Conservation (phyloP, 1,140 invertebrate genomes). For the Fopius arisanus region DNA sequence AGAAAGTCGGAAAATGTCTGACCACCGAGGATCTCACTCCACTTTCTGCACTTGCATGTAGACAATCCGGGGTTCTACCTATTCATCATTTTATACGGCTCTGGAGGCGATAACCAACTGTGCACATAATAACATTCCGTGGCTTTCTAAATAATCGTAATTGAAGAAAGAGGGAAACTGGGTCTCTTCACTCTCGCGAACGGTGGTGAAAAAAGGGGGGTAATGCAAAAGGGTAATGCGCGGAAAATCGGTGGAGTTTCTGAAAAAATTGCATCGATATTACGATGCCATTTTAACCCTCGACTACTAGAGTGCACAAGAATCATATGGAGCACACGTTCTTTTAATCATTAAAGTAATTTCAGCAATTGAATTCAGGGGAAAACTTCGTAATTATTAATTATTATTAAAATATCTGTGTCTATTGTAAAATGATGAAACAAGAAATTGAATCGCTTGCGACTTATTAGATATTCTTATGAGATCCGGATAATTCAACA, state of each 20-base stretch:
- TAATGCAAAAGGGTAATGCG: conserved; percentile 6
- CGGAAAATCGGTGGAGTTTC: conserved; percentile 22
- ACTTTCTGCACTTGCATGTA: background rate
- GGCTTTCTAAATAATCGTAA: conserved; percentile 28
- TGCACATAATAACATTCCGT: conserved; percentile 21
- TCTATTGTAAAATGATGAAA: too few relatives aligned
- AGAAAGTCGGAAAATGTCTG: background rate
- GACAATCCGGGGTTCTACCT: background rate
- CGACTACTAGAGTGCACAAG: too few relatives aligned
- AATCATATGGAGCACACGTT: too few relatives aligned
- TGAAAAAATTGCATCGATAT: background rate
- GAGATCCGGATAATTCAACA: conserved; percentile 10
- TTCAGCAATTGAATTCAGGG: too few relatives aligned
- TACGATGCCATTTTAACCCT: too few relatives aligned
- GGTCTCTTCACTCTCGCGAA: conserved; percentile 7
- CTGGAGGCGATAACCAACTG: conserved; percentile 13
- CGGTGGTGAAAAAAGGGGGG: background rate
- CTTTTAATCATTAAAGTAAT: too few relatives aligned
- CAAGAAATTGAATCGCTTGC: too few relatives aligned
- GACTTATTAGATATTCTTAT: too few relatives aligned
- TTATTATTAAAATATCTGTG: too few relatives aligned
- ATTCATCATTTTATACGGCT: background rate
- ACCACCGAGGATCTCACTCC: background rate
- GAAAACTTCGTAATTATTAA: too few relatives aligned
- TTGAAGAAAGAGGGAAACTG: conserved; percentile 37